These are phyloP conservation scores for Proales similis DNA, from an alignment of 1,140 invertebrate genomes.

Conservation along the genomic window DNA sequence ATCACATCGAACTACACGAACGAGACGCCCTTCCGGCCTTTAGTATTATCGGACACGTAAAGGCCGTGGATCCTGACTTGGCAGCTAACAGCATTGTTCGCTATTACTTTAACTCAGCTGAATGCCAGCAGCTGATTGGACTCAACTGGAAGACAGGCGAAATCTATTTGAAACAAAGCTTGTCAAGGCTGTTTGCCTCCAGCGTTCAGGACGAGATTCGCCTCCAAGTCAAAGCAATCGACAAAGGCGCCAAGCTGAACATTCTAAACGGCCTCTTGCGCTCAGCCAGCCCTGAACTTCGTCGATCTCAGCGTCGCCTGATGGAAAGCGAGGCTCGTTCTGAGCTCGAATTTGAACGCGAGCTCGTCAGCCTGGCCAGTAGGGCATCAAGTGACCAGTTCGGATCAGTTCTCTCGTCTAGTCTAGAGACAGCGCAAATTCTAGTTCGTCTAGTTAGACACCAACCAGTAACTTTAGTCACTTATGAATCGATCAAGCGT, in stretches of 20 bases:
- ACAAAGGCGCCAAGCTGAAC: constrained; percentile 13
- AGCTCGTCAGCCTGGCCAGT: no score
- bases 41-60: constrained; percentile 13
- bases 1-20: constrained; percentile 10
- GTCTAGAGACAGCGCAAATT: no score
- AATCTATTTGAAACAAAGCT: constrained; percentile 20
- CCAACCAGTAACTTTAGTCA: no score
- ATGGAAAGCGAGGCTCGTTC: no score
- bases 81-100: constrained; percentile 5
- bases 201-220: constrained; percentile 6
- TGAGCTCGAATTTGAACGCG: no score
- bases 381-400: no score
- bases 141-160: constrained; percentile 4
- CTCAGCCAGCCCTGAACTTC: no score
- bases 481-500: no score
- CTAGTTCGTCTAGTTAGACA: no score
- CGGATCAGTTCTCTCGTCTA: no score
- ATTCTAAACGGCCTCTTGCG: constrained; percentile 8
- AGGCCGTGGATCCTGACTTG: constrained; percentile 22
- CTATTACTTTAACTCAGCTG: constrained; percentile 1
- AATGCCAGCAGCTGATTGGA: not conserved
- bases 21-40: constrained; percentile 1
- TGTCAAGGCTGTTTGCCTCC: not conserved
- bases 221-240: constrained; percentile 12
- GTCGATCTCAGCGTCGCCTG: no score